Conservation (phyloP, 37 sponge, comb jelly and placozoan species). For the Tethya wilhelma region DNA sequence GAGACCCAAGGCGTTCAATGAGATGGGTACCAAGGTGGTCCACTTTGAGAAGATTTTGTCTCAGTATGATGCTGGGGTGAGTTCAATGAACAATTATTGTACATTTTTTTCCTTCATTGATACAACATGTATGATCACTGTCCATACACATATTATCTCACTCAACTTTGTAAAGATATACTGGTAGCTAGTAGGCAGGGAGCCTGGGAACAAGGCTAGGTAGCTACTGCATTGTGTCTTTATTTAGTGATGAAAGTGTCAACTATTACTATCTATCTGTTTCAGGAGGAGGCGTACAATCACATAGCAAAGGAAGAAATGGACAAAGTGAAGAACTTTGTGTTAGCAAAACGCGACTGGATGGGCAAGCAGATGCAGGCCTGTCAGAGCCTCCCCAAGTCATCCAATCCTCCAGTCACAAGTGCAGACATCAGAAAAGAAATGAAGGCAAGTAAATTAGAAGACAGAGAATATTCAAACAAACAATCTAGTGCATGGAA, state of each 20-base stretch:
- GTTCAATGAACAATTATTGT: not conserved
- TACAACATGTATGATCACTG: not conserved
- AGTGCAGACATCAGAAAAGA: slow-evolving; percentile 69
- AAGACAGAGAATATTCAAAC: too few species aligned
- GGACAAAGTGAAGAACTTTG: slow-evolving; percentile 75
- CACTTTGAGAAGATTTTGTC: slow-evolving; percentile 89
- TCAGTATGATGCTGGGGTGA: slow-evolving; percentile 71
- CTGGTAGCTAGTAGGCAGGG: not conserved
- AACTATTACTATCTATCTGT: not conserved
- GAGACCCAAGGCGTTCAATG: slow-evolving; percentile 78
- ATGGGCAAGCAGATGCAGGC: slow-evolving; percentile 65
- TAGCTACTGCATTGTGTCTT: not conserved
- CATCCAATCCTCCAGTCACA: slow-evolving; percentile 61
- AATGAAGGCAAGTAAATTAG: slow-evolving; percentile 45
- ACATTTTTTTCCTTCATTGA: not conserved
- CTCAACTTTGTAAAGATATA: not conserved
- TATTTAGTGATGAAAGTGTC: not conserved
- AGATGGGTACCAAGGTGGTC: slow-evolving; percentile 65
- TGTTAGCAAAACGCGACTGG: slow-evolving; percentile 78
- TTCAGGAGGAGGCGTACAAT: slow-evolving; percentile 86
- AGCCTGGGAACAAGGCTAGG: too few species aligned
- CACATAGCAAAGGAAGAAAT: slow-evolving; percentile 88
- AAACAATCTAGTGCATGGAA: too few species aligned
- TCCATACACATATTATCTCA: not conserved
- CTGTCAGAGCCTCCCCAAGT: slow-evolving; percentile 29